phyloP scores from a whole-genome alignment of 2,113 vertebrate species.

The Amia ocellicauda region DNA sequence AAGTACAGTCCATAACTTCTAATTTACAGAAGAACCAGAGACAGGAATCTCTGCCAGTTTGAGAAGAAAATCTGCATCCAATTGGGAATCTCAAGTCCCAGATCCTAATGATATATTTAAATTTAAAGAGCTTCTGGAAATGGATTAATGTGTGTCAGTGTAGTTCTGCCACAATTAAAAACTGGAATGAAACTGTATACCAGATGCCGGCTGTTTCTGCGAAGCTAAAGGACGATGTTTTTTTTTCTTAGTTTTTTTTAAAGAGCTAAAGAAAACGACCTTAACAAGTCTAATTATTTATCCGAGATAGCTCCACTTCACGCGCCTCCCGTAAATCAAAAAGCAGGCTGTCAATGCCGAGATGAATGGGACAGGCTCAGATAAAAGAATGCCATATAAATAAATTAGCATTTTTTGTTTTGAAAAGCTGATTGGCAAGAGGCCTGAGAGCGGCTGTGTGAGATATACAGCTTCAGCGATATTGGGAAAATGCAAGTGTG shows the following conservation, averaged over 20 bases:
- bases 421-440: conserved; percentile 23
- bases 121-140: no score
- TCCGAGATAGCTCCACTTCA: conserved; percentile 16
- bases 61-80: no score
- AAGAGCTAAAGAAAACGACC: background rate
- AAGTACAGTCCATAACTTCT: no score
- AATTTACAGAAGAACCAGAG: no score
- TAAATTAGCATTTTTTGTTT: conserved; percentile 37
- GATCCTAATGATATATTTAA: no score
- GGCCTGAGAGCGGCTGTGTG: conserved; percentile 25
- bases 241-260: background rate
- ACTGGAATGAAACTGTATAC: background rate
- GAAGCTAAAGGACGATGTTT: background rate
- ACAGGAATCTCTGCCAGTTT: no score
- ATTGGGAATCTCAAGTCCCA: no score
- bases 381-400: conserved; percentile 35
- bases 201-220: background rate
- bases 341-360: conserved; percentile 21
- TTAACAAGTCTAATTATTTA: conserved; percentile 22
- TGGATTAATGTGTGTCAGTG: background rate
- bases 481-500: background rate
- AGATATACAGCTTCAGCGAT: conserved; percentile 9
- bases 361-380: conserved; percentile 31
- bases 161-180: background rate
- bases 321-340: conserved; percentile 25